Percentiles rank a stretch among this genome's conserved stretches.
These are phyloP conservation scores for Grantiella picta DNA, from an alignment of 2,113 vertebrate genomes.

Conservation along the genomic window DNA sequence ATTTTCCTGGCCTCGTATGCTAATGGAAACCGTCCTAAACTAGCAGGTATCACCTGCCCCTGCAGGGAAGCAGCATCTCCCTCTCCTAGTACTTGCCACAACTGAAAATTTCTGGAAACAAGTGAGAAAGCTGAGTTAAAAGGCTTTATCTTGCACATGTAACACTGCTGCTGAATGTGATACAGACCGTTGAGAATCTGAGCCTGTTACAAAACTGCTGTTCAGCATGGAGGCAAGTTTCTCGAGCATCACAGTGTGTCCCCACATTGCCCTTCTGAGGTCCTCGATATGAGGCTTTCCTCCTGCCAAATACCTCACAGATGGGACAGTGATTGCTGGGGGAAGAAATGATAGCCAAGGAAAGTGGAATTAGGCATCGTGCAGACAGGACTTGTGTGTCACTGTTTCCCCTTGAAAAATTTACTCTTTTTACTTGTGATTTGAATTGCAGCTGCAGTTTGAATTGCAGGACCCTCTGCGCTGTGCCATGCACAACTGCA, in stretches of 20 bases:
- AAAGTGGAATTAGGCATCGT: background rate
- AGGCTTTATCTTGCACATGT: background rate
- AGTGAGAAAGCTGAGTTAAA: conserved; percentile 38
- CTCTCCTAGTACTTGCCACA: conserved; percentile 36
- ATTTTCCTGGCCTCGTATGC: conserved; percentile 58
- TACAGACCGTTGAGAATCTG: background rate
- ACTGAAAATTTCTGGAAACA: conserved; percentile 54
- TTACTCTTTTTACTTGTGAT: background rate
- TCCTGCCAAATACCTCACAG: background rate
- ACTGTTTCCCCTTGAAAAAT: background rate
- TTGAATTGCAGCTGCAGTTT: background rate
- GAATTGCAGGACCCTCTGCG: background rate
- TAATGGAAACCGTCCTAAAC: conserved; percentile 58
- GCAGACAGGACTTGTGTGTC: background rate
- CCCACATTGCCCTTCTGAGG: background rate
- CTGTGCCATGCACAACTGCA: background rate
- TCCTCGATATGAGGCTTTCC: background rate
- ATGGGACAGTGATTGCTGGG: background rate
- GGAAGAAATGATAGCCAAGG: background rate
- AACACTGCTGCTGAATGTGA: background rate
- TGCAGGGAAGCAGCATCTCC: conserved; percentile 51
- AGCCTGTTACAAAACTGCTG: background rate
- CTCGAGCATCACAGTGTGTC: background rate
- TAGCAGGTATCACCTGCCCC: conserved; percentile 64
- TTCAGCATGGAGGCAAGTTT: background rate